phyloP scores from a whole-genome alignment of 1,140 invertebrate genomes.

The Papilio machaon region DNA sequence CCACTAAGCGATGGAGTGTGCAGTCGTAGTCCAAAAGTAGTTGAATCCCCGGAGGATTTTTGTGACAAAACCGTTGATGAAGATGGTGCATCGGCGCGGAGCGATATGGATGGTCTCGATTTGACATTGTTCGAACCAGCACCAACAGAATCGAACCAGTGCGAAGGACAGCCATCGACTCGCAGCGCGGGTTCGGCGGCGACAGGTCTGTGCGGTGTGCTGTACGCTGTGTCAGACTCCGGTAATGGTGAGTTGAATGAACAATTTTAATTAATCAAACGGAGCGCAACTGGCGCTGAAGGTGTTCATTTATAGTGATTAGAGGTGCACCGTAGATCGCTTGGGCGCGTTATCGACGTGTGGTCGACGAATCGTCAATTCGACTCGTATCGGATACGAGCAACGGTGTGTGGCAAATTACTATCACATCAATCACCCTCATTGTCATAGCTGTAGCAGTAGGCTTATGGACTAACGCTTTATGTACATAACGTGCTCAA shows the following conservation, averaged over 20 bases:
- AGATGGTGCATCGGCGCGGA: constrained; percentile 79
- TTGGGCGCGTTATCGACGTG: constrained; percentile 50
- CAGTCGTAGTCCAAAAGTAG: constrained; percentile 78
- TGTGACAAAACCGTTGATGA: constrained; percentile 70
- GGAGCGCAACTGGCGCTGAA: constrained; percentile 54
- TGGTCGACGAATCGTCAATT: constrained; percentile 55
- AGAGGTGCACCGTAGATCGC: constrained; percentile 50
- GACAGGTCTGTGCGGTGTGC: constrained; percentile 67
- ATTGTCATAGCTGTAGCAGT: constrained; percentile 68
- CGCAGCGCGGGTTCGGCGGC: constrained; percentile 65
- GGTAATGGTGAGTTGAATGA: constrained; percentile 64
- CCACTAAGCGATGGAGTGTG: constrained; percentile 78
- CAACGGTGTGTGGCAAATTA: constrained; percentile 76
- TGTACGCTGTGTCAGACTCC: constrained; percentile 64
- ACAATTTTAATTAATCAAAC: constrained; percentile 36
- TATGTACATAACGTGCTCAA: constrained; percentile 31
- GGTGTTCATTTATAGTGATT: constrained; percentile 61
- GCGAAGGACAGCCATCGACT: constrained; percentile 47
- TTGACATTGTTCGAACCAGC: constrained; percentile 86
- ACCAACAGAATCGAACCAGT: constrained; percentile 73
- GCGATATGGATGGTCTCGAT: constrained; percentile 87
- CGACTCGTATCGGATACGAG: constrained; percentile 73
- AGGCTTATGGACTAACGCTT: constrained; percentile 18
- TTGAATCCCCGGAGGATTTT: constrained; percentile 78
- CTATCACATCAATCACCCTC: constrained; percentile 74